Percentiles rank a stretch among this genome's conserved stretches.
phyloP scores from a whole-genome alignment of 2,888 invertebrate species.

The Oscheius onirici region DNA sequence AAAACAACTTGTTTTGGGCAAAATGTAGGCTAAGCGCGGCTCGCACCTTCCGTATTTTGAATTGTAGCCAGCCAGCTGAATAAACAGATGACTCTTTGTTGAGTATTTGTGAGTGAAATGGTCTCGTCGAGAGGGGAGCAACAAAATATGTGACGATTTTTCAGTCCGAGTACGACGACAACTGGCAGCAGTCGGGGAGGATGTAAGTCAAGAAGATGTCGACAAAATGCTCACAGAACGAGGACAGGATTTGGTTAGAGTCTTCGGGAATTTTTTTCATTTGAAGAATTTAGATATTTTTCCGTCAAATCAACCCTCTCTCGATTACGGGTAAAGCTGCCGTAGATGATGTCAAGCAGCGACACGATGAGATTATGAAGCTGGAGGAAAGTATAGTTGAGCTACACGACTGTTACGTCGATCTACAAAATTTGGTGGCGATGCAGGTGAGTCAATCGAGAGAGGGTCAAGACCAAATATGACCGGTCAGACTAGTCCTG shows the following conservation, averaged over 20 bases:
- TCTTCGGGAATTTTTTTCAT: neutral
- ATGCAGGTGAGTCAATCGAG: constrained; percentile 49
- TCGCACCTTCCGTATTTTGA: too few relatives aligned
- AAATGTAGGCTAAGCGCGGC: too few relatives aligned
- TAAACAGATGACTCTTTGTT: too few relatives aligned
- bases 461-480: neutral
- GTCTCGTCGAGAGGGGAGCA: neutral
- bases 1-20: neutral
- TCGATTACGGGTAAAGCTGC: constrained; percentile 61
- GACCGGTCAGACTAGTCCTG: neutral
- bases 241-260: constrained; percentile 18
- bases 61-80: too few relatives aligned
- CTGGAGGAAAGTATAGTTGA: constrained; percentile 98
- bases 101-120: too few relatives aligned
- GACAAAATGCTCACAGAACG: constrained; percentile 58
- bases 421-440: constrained; percentile 96
- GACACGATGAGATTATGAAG: constrained; percentile 99
- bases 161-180: constrained; percentile 66
- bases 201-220: constrained; percentile 59
- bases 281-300: constrained; percentile 60
- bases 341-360: constrained; percentile 72
- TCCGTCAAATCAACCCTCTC: constrained; percentile 66
- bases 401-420: constrained; percentile 99
- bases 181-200: constrained; percentile 64
- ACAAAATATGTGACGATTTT: constrained; percentile 12